Conservation (phyloP, 2,113 vertebrate genomes). For the Donacobius atricapilla region DNA sequence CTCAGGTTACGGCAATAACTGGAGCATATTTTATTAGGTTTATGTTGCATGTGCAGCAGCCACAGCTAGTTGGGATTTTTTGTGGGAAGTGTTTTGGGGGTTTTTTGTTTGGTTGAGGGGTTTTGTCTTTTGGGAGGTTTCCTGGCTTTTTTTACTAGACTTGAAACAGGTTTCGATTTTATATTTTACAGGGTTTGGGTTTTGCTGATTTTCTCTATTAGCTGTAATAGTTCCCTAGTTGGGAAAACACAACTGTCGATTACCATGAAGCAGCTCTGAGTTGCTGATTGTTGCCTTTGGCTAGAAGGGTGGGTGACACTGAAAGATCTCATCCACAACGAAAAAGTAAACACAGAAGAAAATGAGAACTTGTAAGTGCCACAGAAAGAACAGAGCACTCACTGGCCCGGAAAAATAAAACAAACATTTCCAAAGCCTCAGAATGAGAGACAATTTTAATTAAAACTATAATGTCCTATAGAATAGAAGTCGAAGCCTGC, state of each 20-base stretch:
- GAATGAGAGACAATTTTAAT: neutral
- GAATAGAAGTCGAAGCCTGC: neutral
- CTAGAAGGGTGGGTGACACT: neutral
- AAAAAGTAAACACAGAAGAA: neutral
- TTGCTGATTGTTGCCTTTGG: neutral
- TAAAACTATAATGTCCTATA: neutral
- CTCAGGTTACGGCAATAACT: neutral
- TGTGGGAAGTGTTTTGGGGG: neutral
- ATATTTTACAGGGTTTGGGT: neutral
- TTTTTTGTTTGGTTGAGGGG: fast-evolving
- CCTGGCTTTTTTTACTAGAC: neutral
- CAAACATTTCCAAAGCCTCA: neutral
- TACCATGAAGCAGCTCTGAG: neutral
- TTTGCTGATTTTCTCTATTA: neutral
- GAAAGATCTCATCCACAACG: neutral
- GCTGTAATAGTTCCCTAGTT: neutral
- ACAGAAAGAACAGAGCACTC: neutral
- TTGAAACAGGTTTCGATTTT: neutral
- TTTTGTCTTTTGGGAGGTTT: fast-evolving
- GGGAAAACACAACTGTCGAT: neutral
- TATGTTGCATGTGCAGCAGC: neutral
- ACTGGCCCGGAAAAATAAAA: neutral
- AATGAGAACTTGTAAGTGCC: neutral
- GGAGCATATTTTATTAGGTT: neutral
- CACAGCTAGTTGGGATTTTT: neutral